A percentile compares a stretch with the other conserved stretches of the same genome.
Evolutionary conservation across 2,797 vertebrate genomes (phyloP).

Genomic region (Meda fulgida): DNA sequence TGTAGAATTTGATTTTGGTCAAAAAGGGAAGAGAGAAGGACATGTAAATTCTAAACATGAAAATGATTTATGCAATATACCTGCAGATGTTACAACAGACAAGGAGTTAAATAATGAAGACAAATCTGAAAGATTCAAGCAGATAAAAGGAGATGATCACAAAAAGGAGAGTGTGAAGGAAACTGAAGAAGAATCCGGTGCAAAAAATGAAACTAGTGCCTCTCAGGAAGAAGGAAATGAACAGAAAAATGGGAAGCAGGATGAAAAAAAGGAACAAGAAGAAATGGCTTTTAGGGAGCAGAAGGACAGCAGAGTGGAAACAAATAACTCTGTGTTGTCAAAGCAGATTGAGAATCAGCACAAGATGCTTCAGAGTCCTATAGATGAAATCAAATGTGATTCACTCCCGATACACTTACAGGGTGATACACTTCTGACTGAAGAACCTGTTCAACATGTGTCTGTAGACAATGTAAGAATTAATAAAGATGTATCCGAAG

Average conservation of each 20-base stretch:
- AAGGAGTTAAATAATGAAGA: slow-evolving; percentile 12
- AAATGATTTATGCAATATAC: not conserved
- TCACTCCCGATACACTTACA: not conserved
- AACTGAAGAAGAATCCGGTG: not conserved
- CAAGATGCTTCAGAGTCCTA: slow-evolving; percentile 4
- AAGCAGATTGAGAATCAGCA: too few relatives aligned
- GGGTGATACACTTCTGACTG: not conserved
- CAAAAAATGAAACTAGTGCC: not conserved
- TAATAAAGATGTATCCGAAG: not conserved
- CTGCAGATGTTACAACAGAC: slow-evolving; percentile 7
- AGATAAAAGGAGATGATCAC: not conserved
- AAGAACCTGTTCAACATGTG: slow-evolving; percentile 3
- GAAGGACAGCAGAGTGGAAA: slow-evolving; percentile 22
- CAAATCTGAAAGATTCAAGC: slow-evolving; percentile 14
- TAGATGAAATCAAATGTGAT: slow-evolving; percentile 30
- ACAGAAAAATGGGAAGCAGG: not conserved
- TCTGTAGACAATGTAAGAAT: slow-evolving; percentile 13
- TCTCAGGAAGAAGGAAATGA: slow-evolving; percentile 3
- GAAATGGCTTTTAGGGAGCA: not conserved
- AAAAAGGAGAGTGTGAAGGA: slow-evolving; percentile 13
- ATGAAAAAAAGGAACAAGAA: not conserved
- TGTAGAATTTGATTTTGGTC: not conserved
- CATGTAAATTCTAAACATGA: slow-evolving; percentile 16
- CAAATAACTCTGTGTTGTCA: slow-evolving; percentile 1
- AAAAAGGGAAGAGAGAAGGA: not conserved